These are phyloP conservation scores for Psittacula derbiana DNA, from an alignment of 2,797 vertebrate genomes.

Conservation along the genomic window DNA sequence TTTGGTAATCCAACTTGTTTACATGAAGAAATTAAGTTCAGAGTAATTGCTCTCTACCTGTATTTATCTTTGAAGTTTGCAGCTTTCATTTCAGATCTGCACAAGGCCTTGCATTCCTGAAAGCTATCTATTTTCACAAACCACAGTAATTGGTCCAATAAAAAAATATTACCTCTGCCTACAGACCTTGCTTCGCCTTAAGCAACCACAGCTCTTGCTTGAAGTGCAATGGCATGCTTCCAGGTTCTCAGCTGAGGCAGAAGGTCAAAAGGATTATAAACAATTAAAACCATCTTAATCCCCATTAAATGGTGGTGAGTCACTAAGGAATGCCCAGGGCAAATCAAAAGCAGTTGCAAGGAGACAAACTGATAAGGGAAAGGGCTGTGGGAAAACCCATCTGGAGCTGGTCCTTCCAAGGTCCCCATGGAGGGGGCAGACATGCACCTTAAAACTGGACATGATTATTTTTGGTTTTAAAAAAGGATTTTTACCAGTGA, in stretches of 20 bases:
- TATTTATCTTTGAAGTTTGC: background rate
- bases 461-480: background rate
- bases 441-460: background rate
- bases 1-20: background rate
- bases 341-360: background rate
- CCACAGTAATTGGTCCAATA: background rate
- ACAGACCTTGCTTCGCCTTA: background rate
- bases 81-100: background rate
- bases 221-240: background rate
- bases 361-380: background rate
- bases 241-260: slow-evolving; percentile 4
- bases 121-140: background rate
- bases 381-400: background rate
- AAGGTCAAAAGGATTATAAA: slow-evolving; percentile 23
- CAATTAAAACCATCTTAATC: slow-evolving; percentile 26
- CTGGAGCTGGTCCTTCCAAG: background rate
- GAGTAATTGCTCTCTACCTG: background rate
- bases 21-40: background rate
- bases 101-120: background rate
- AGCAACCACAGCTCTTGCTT: background rate
- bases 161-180: background rate
- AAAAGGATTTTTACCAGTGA: background rate
- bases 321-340: background rate
- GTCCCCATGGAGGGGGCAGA: accelerated
- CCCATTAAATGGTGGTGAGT: background rate